These are phyloP conservation scores for Sebastes aleutianus DNA, from an alignment of 2,797 vertebrate species.

Conservation along the genomic window DNA sequence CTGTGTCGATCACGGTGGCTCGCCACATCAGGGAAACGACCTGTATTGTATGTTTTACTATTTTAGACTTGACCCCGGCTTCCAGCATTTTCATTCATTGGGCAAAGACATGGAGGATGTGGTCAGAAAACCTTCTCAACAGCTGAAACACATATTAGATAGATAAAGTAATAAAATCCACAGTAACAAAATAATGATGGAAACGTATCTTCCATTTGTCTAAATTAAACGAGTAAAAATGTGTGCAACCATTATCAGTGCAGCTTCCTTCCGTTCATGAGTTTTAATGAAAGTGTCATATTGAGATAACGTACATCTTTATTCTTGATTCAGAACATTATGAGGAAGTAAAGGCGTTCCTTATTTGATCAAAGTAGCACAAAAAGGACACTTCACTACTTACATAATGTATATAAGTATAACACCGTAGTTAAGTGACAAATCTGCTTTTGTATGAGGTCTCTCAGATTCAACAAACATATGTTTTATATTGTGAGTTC, in stretches of 20 bases:
- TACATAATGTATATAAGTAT: not conserved
- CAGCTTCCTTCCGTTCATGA: not conserved
- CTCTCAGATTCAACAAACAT: no score
- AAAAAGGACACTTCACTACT: not conserved
- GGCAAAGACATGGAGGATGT: not conserved
- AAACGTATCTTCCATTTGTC: not conserved
- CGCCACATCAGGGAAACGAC: constrained; percentile 29
- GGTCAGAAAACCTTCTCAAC: not conserved
- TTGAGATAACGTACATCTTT: not conserved
- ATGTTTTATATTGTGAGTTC: not conserved
- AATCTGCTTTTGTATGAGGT: no score
- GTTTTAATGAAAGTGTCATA: not conserved
- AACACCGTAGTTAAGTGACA: no score
- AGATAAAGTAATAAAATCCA: not conserved
- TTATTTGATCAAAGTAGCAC: not conserved
- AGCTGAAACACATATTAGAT: not conserved
- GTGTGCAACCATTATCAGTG: not conserved
- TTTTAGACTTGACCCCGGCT: not conserved
- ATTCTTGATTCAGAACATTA: not conserved
- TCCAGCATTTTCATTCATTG: not conserved
- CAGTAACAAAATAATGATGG: not conserved
- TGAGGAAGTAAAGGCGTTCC: not conserved
- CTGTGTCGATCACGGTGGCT: constrained; percentile 38
- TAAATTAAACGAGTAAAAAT: not conserved
- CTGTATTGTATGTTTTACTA: not conserved